These are phyloP conservation scores for Rhamphomyia laevipes DNA, from an alignment of 2,888 invertebrate genomes.

Conservation along the genomic window DNA sequence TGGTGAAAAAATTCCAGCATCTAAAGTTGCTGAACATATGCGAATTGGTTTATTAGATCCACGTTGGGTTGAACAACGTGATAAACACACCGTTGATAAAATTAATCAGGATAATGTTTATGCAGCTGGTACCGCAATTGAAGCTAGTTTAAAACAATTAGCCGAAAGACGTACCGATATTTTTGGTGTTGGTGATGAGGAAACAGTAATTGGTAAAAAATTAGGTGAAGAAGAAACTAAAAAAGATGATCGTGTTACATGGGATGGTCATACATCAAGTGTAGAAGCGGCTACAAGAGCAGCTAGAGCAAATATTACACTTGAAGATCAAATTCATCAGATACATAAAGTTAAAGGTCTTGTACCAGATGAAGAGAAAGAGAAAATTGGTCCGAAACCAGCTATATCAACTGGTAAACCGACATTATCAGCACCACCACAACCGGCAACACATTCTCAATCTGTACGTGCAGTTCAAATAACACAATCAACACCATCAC, in stretches of 20 bases:
- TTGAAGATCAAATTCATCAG: conserved; percentile 95
- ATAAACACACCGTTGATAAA: conserved; percentile 86
- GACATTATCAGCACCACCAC: conserved; percentile 20
- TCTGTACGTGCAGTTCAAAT: conserved; percentile 17
- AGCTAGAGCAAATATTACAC: conserved; percentile 86
- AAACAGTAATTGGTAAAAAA: conserved; percentile 98
- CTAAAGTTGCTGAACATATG: conserved; percentile 96
- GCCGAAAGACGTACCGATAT: conserved; percentile 99
- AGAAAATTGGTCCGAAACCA: conserved; percentile 90
- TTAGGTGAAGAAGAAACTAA: conserved; percentile 79
- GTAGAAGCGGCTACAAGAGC: conserved; percentile 92
- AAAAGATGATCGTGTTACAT: conserved; percentile 85
- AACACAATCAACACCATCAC: conserved; percentile 17
- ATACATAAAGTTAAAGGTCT: conserved; percentile 91
- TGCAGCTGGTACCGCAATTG: conserved; percentile 70
- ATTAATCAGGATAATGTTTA: conserved; percentile 68
- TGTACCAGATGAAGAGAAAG: conserved; percentile 89
- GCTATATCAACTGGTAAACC: conserved; percentile 38
- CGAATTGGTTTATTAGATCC: conserved; percentile 93
- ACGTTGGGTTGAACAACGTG: conserved; percentile 94
- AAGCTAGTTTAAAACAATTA: conserved; percentile 85
- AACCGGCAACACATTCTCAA: conserved; percentile 14
- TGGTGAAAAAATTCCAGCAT: conserved; percentile 93
- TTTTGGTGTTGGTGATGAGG: conserved; percentile 97
- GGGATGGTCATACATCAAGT: conserved; percentile 97